Conservation (phyloP, 2,113 vertebrate species). For the Lophius piscatorius region DNA sequence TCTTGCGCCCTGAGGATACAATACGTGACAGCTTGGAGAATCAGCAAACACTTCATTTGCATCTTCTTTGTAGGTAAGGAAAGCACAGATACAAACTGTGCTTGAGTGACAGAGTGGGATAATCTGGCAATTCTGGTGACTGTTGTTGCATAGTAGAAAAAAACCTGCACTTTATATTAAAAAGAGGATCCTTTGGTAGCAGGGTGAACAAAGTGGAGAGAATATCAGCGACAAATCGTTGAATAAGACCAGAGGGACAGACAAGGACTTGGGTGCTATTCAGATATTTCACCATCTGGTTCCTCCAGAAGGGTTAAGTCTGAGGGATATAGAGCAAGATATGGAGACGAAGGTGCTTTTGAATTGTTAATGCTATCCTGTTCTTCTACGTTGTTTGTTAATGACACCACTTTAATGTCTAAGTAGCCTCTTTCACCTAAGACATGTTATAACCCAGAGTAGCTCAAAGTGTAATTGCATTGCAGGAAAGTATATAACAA, state of each 20-base stretch:
- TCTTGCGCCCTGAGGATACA: constrained; percentile 4
- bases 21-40: neutral
- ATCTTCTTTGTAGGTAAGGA: constrained; percentile 11
- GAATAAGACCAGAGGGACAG: constrained; percentile 34
- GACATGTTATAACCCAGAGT: too few relatives aligned
- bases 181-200: constrained; percentile 8
- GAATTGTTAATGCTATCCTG: constrained; percentile 48
- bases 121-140: neutral
- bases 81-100: constrained; percentile 23
- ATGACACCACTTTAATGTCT: constrained; percentile 26
- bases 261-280: constrained; percentile 43
- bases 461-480: too few relatives aligned
- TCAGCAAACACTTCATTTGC: constrained; percentile 19
- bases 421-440: neutral
- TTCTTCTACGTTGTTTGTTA: constrained; percentile 27
- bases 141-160: neutral
- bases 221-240: constrained; percentile 16
- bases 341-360: constrained; percentile 35
- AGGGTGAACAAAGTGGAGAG: constrained; percentile 17
- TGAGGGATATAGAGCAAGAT: constrained; percentile 50
- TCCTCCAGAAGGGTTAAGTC: constrained; percentile 32
- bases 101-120: constrained; percentile 3
- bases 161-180: neutral
- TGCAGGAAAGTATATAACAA: too few relatives aligned
- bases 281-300: constrained; percentile 55